Evolutionary conservation across 2,888 invertebrate species (phyloP).

Genomic region (Andrena haemorrhoa): DNA sequence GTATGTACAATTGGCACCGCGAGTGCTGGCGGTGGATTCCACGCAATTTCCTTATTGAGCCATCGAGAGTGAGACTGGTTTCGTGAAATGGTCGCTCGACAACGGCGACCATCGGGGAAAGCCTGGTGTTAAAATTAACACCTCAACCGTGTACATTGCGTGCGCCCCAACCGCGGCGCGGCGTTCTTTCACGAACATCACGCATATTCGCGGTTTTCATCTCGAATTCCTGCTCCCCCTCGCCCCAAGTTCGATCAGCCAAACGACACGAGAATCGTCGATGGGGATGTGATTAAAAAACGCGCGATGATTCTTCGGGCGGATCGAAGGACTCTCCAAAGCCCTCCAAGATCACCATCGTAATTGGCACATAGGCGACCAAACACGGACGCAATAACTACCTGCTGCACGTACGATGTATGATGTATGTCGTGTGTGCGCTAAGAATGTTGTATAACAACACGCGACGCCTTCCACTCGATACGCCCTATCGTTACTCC

Average conservation of each 20-base stretch:
- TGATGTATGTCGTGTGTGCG: not conserved
- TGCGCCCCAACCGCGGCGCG: slow-evolving; percentile 46
- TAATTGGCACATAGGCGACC: not conserved
- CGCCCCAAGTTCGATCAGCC: not conserved
- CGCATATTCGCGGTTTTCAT: slow-evolving; percentile 49
- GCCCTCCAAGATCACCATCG: not conserved
- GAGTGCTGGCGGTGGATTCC: slow-evolving; percentile 1
- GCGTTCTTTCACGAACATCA: slow-evolving; percentile 53
- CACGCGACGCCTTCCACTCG: slow-evolving; percentile 30
- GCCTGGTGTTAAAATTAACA: slow-evolving; percentile 70
- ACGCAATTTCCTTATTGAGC: slow-evolving; percentile 57
- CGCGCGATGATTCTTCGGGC: not conserved
- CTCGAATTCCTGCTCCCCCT: slow-evolving; percentile 23
- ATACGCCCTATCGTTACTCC: slow-evolving; percentile 10
- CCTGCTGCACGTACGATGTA: slow-evolving; percentile 7
- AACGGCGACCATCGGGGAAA: slow-evolving; percentile 48
- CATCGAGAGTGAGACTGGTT: slow-evolving; percentile 44
- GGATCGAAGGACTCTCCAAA: not conserved
- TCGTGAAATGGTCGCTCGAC: slow-evolving; percentile 54
- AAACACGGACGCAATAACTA: slow-evolving; percentile 20
- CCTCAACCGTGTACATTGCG: slow-evolving; percentile 65
- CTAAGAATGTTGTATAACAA: slow-evolving; percentile 47
- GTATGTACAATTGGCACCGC: not conserved
- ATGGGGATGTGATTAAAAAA: slow-evolving; percentile 10
- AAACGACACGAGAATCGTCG: not conserved